These are phyloP conservation scores for Drosophila hamatofila DNA, from an alignment of 2,888 invertebrate genomes.

Conservation along the genomic window DNA sequence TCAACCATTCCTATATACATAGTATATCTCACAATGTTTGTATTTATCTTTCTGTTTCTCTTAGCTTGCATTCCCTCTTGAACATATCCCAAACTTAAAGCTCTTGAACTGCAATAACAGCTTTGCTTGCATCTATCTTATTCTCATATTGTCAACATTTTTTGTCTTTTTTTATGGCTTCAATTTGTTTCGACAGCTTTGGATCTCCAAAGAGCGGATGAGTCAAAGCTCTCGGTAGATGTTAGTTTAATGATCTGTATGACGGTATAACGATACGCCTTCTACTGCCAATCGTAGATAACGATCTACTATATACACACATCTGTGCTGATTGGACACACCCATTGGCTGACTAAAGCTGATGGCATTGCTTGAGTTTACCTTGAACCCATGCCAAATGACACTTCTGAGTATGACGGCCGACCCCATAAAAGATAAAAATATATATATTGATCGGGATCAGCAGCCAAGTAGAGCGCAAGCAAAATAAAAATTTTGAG, in stretches of 20 bases:
- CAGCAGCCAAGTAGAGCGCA: not conserved
- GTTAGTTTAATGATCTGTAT: conserved; percentile 5
- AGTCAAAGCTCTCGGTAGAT: conserved; percentile 5
- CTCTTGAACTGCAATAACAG: not conserved
- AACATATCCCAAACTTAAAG: not conserved
- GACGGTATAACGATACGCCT: too few relatives aligned
- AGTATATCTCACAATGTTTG: too few relatives aligned
- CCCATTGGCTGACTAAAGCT: conserved; percentile 10
- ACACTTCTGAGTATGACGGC: not conserved
- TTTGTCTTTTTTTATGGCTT: not conserved
- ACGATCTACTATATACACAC: not conserved
- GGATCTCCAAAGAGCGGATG: not conserved
- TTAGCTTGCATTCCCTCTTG: not conserved
- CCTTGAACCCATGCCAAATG: conserved; percentile 6
- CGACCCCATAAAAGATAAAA: not conserved
- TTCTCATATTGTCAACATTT: not conserved
- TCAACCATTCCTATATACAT: too few relatives aligned
- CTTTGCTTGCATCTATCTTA: not conserved
- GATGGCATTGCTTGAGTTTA: not conserved
- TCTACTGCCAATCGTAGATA: too few relatives aligned
- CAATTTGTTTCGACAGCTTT: not conserved
- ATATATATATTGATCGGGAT: not conserved
- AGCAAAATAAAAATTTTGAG: not conserved
- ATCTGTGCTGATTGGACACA: conserved; percentile 3
- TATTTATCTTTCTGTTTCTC: not conserved